phyloP scores from a whole-genome alignment of 2,888 invertebrate species.

The Eumerus sabulonum region DNA sequence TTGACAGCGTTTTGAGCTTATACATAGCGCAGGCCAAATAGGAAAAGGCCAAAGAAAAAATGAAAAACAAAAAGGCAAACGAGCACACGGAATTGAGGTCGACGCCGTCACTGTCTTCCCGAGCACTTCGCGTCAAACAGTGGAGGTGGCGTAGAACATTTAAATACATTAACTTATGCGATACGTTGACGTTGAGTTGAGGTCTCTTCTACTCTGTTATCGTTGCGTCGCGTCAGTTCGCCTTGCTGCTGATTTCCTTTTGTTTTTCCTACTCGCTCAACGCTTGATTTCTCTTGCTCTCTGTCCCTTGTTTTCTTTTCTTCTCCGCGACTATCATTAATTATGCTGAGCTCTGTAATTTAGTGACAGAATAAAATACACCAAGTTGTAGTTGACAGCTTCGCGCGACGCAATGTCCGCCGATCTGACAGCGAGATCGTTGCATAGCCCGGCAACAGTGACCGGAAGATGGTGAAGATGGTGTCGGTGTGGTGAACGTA shows the following conservation, averaged over 20 bases:
- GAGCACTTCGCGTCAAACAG: constrained; percentile 33
- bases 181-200: constrained; percentile 16
- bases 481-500: constrained; percentile 11
- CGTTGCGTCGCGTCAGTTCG: constrained; percentile 12
- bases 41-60: background rate
- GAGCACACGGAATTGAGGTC: constrained; percentile 53
- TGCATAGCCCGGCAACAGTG: too few species aligned
- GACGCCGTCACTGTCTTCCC: constrained; percentile 31
- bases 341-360: constrained; percentile 55
- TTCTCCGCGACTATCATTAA: constrained; percentile 26
- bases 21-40: constrained; percentile 32
- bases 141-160: constrained; percentile 51
- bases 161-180: constrained; percentile 20
- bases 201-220: constrained; percentile 20
- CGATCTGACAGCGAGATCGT: too few species aligned
- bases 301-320: constrained; percentile 15
- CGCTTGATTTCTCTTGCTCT: constrained; percentile 16
- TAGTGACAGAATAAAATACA: constrained; percentile 52
- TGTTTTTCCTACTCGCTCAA: background rate
- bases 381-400: constrained; percentile 23
- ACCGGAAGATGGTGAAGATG: constrained; percentile 16
- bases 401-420: constrained; percentile 29
- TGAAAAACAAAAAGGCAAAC: too few species aligned
- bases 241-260: background rate
- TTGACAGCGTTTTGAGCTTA: constrained; percentile 32